Percentiles rank a stretch among this genome's conserved stretches.
These are phyloP conservation scores for Enteromius fasciolatus DNA, from an alignment of 2,797 vertebrate genomes.

Conservation along the genomic window DNA sequence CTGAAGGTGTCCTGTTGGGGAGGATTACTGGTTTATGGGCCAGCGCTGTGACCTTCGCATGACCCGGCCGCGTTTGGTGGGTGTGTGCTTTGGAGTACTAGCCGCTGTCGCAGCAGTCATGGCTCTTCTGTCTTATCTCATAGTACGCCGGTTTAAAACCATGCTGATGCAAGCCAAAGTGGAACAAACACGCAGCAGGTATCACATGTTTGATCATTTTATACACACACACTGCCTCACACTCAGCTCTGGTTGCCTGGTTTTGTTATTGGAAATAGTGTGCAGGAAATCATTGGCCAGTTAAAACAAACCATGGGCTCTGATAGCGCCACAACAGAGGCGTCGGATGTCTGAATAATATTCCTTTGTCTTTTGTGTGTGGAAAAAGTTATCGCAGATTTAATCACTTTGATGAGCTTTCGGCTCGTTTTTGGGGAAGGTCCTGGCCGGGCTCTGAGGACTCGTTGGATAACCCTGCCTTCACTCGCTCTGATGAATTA, in stretches of 20 bases:
- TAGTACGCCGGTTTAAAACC: slow-evolving; percentile 80
- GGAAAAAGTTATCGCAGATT: slow-evolving; percentile 84
- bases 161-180: slow-evolving; percentile 86
- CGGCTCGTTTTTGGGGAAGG: slow-evolving; percentile 84
- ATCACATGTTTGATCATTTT: slow-evolving; percentile 39
- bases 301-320: slow-evolving; percentile 48
- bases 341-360: background rate
- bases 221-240: slow-evolving; percentile 9
- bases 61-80: slow-evolving; percentile 80
- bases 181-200: slow-evolving; percentile 91
- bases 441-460: slow-evolving; percentile 82
- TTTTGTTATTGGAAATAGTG: slow-evolving; percentile 46
- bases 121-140: slow-evolving; percentile 71
- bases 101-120: slow-evolving; percentile 74
- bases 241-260: background rate
- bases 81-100: slow-evolving; percentile 77
- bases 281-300: slow-evolving; percentile 37
- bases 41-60: slow-evolving; percentile 82
- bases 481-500: slow-evolving; percentile 86
- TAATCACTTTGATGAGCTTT: slow-evolving; percentile 90
- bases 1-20: slow-evolving; percentile 57
- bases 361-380: slow-evolving; percentile 21
- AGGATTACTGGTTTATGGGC: slow-evolving; percentile 71
- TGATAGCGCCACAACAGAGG: slow-evolving; percentile 1
- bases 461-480: slow-evolving; percentile 86